These are phyloP conservation scores for Uria lomvia DNA, from an alignment of 2,113 vertebrate genomes.

Conservation along the genomic window DNA sequence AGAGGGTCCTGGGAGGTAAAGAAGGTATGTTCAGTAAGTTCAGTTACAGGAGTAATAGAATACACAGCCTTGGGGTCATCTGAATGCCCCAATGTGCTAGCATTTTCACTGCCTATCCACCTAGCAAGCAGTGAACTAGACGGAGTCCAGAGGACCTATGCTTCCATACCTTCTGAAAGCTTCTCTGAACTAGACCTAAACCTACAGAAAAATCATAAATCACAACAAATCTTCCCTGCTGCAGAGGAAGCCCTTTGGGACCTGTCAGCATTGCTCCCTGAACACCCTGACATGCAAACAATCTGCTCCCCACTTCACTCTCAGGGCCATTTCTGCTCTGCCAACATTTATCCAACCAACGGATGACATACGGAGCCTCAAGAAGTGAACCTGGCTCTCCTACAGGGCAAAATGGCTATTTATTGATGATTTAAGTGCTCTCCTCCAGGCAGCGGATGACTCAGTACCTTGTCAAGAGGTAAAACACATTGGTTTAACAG, in stretches of 20 bases:
- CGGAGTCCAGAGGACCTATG: not conserved
- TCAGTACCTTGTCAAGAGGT: constrained; percentile 46
- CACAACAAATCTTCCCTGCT: not conserved
- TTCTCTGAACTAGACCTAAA: not conserved
- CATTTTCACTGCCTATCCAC: not conserved
- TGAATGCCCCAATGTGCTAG: not conserved
- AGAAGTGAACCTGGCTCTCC: not conserved
- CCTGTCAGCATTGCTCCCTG: not conserved
- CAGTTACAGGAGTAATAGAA: not conserved
- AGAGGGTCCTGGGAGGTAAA: not conserved
- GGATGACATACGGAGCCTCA: not conserved
- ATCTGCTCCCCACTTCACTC: not conserved
- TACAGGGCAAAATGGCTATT: not conserved
- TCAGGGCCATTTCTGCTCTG: not conserved
- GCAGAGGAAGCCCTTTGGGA: constrained; percentile 15
- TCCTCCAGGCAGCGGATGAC: constrained; percentile 38
- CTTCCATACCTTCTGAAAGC: not conserved
- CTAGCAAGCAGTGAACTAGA: not conserved
- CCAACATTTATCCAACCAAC: not conserved
- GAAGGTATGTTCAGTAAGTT: not conserved
- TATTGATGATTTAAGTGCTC: constrained; percentile 49
- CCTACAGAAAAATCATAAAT: not conserved
- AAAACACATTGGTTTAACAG: constrained; percentile 46
- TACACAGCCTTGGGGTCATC: not conserved
- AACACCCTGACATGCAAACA: not conserved